Base-by-base conservation (phyloP, 2,113 vertebrate genomes). In the Gymnocephalus cernua region DNA sequence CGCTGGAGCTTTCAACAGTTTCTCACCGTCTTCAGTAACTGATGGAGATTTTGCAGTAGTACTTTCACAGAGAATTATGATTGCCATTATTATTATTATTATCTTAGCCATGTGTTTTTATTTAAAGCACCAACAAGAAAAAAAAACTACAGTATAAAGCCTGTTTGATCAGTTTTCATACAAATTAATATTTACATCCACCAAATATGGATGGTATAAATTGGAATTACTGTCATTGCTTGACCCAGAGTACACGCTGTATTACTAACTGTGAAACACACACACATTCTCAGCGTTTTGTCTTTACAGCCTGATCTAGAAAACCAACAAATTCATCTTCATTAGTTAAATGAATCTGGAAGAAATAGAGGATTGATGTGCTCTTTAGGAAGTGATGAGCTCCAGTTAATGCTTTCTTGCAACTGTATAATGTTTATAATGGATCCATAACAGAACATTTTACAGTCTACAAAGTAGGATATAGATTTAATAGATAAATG, bases 401-500 rank as follows among this genome's bases (percentile, higher is more conserved):
- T 74, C 18, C 61, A 69, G 62, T 80, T 80, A 64, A 71, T 59
- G 77, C 50, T 32, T 44, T 74, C 44, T 69, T 80, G 68, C 58
- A 71, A 50, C 50, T 70, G 27, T 54, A 38, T 59, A 51, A 79
- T 45, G 54, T 75, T 59, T 19, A 32, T 69, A 61, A 88, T 83
- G 71, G 67, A 86, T 62, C 47, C 57, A 71, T 59, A 66, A 70
- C 8, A 69, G 58, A 65, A 57, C 58, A 85, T 77, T 76, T 78
- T 23, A 85, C 80, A 73, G 77, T 78, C 38, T 79, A 53, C 11
- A 54, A 44, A 67, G 32, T 50, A 69, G 29, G 56, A 77, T 65
- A 23, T 21, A 80, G 77, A 86, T 85, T 57, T 79, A 87, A 23
- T 21, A 82, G 82, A 86, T 86, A 53, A 80, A 86, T 83, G 25